These are phyloP conservation scores for Acomys russatus DNA, from an alignment of 2,797 vertebrate species.

Conservation along the genomic window DNA sequence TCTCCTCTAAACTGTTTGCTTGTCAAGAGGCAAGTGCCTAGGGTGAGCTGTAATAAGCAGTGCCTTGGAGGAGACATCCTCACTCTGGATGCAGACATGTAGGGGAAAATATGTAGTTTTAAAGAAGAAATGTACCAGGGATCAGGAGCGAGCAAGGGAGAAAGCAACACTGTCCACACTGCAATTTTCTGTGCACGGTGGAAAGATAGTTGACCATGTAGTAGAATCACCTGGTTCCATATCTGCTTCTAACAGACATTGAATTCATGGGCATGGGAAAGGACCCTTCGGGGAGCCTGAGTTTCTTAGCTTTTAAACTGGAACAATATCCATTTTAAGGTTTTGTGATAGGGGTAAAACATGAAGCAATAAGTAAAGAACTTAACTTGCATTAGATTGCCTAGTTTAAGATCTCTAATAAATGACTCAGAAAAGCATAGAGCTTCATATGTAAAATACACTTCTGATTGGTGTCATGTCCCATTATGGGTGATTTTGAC, in stretches of 20 bases:
- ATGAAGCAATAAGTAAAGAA: neutral
- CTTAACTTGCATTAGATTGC: neutral
- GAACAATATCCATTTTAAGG: neutral
- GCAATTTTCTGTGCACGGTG: too few species aligned
- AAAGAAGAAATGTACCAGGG: neutral
- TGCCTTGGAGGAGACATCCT: neutral
- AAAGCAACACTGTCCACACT: neutral
- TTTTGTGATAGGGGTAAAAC: neutral
- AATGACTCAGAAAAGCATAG: neutral
- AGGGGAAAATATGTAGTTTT: neutral
- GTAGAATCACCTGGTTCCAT: neutral
- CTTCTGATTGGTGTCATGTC: neutral
- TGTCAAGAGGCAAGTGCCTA: neutral
- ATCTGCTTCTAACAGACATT: neutral
- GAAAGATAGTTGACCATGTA: neutral
- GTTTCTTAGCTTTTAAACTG: neutral
- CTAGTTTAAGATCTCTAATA: neutral
- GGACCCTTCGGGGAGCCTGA: neutral
- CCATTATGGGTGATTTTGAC: neutral
- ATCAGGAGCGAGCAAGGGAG: neutral
- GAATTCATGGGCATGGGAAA: neutral
- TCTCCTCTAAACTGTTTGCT: neutral
- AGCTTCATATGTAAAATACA: neutral
- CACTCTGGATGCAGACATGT: neutral
- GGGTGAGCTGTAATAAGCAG: neutral